phyloP scores from a whole-genome alignment of 2,888 invertebrate species.

The Pristionchus mayeri region DNA sequence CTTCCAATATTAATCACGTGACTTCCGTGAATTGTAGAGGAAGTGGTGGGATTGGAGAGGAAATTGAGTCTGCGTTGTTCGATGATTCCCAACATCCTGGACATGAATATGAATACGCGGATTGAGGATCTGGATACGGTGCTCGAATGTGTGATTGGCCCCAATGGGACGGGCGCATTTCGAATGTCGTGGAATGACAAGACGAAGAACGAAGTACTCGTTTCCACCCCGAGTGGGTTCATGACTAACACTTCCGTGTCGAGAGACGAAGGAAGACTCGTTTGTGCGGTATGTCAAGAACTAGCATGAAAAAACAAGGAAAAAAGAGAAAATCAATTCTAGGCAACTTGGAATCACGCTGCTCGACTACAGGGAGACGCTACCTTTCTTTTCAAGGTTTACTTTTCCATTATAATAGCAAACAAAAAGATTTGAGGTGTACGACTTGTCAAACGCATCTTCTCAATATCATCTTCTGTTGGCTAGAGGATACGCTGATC shows the following conservation, averaged over 20 bases:
- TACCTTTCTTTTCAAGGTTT: slow-evolving; percentile 24
- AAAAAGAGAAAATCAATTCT: too few species aligned
- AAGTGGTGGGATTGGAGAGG: background rate
- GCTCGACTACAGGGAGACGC: background rate
- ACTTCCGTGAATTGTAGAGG: background rate
- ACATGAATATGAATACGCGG: background rate
- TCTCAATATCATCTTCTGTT: slow-evolving; percentile 16
- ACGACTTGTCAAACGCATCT: background rate
- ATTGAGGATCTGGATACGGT: slow-evolving; percentile 47
- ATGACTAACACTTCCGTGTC: slow-evolving; percentile 35
- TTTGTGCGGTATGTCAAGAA: slow-evolving; percentile 4
- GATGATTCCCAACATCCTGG: background rate
- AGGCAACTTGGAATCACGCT: slow-evolving; percentile 42
- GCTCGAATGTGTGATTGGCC: slow-evolving; percentile 40
- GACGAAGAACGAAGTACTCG: slow-evolving; percentile 36
- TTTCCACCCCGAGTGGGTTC: slow-evolving; percentile 11
- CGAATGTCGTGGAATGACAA: slow-evolving; percentile 47
- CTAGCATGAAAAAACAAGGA: too few species aligned
- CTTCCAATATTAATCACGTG: too few species aligned
- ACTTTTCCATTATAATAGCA: background rate
- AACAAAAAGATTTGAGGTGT: background rate
- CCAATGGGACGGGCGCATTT: slow-evolving; percentile 11
- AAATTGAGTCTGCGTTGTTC: too few species aligned
- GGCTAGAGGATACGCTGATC: slow-evolving; percentile 35
- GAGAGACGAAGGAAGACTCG: slow-evolving; percentile 12